These are phyloP conservation scores for Hyperoodon ampullatus DNA, from an alignment of 2,113 vertebrate species.

Conservation along the genomic window DNA sequence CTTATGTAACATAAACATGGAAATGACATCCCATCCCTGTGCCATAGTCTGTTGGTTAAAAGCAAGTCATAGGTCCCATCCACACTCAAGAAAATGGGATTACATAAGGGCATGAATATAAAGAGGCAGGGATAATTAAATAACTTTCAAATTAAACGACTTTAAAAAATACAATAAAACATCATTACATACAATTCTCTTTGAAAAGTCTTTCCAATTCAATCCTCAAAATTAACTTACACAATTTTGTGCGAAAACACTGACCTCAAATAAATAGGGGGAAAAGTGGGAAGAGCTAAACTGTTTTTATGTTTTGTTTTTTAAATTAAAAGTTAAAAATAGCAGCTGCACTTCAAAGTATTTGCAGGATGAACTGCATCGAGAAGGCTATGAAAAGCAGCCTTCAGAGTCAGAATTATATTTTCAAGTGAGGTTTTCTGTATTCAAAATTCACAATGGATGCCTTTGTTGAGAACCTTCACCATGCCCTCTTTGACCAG, in stretches of 20 bases:
- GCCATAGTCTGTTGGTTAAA: background rate
- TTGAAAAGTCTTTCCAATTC: slow-evolving; percentile 54
- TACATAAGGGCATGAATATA: background rate
- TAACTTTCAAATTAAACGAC: background rate
- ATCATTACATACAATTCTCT: slow-evolving; percentile 45
- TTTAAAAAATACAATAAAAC: slow-evolving; percentile 47
- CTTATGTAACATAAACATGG: background rate
- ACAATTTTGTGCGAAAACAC: slow-evolving; percentile 74
- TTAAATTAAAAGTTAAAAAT: slow-evolving; percentile 52
- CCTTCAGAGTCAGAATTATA: background rate
- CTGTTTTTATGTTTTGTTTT: background rate
- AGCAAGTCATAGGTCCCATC: background rate
- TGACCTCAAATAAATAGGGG: slow-evolving; percentile 47
- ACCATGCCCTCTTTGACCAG: slow-evolving; percentile 87
- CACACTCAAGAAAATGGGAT: background rate
- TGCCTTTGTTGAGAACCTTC: slow-evolving; percentile 92
- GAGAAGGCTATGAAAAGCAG: background rate
- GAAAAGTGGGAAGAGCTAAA: background rate
- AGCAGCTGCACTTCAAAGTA: background rate
- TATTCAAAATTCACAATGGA: slow-evolving; percentile 90
- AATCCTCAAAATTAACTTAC: slow-evolving; percentile 66
- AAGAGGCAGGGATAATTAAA: background rate
- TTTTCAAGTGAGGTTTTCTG: background rate
- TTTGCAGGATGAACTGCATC: background rate
- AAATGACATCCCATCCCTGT: background rate